A percentile compares a stretch with the other conserved stretches of the same genome.
These are phyloP conservation scores for Anorthoa munda DNA, from an alignment of 2,888 invertebrate species.

Conservation along the genomic window DNA sequence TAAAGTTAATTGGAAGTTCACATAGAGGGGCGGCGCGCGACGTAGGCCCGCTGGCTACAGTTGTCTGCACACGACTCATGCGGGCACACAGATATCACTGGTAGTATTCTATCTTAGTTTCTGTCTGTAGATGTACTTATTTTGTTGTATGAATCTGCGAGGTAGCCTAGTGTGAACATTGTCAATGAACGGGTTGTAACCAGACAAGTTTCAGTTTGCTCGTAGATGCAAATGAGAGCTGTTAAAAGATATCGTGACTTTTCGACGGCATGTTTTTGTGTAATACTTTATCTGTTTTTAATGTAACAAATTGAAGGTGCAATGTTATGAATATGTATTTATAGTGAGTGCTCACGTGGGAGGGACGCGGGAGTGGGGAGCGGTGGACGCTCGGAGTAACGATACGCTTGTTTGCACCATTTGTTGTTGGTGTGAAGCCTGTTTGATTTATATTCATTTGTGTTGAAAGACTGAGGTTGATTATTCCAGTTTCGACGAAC, in stretches of 20 bases:
- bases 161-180: slow-evolving; percentile 71
- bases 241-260: slow-evolving; percentile 75
- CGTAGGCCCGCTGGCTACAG: slow-evolving; percentile 59
- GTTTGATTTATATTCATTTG: slow-evolving; percentile 86
- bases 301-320: slow-evolving; percentile 86
- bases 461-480: slow-evolving; percentile 90
- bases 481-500: slow-evolving; percentile 90
- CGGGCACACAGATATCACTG: slow-evolving; percentile 68
- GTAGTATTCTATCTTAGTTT: slow-evolving; percentile 60
- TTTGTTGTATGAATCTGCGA: slow-evolving; percentile 69
- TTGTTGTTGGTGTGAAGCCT: slow-evolving; percentile 79
- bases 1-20: slow-evolving; percentile 66
- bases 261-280: slow-evolving; percentile 83
- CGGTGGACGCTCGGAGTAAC: slow-evolving; percentile 60
- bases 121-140: slow-evolving; percentile 75
- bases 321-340: slow-evolving; percentile 87
- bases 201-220: slow-evolving; percentile 70
- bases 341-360: slow-evolving; percentile 66
- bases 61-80: slow-evolving; percentile 67
- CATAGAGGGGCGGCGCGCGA: slow-evolving; percentile 52
- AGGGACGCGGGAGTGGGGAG: slow-evolving; percentile 45
- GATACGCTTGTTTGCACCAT: slow-evolving; percentile 79
- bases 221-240: slow-evolving; percentile 69
- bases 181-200: slow-evolving; percentile 76
- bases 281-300: slow-evolving; percentile 82